Conservation (phyloP, 2,797 vertebrate genomes). For the Esox masquinongy region DNA sequence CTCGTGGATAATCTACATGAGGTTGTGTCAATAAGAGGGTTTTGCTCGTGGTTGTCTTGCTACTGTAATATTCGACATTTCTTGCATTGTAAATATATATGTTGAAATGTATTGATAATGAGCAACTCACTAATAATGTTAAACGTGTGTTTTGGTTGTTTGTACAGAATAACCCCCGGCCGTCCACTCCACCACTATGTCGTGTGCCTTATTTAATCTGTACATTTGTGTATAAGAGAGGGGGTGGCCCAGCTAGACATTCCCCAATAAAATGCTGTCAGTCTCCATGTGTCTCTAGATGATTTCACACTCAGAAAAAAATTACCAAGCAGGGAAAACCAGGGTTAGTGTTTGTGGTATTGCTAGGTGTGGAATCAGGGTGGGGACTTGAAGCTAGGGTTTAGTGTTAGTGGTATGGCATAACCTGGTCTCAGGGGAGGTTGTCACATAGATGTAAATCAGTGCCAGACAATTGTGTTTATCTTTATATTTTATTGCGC, state of each 20-base stretch:
- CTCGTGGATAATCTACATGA: neutral
- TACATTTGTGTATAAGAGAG: constrained; percentile 70
- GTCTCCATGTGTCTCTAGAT: constrained; percentile 28
- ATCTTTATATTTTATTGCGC: no score
- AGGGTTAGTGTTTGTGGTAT: neutral
- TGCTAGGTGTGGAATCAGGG: neutral
- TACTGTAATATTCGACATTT: neutral
- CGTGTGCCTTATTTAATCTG: constrained; percentile 88
- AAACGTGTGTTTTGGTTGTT: constrained; percentile 51
- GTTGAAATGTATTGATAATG: constrained; percentile 42
- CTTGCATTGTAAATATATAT: constrained; percentile 47
- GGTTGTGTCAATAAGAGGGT: neutral
- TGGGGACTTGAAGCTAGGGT: neutral
- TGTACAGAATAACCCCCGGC: constrained; percentile 64
- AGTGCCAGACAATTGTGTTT: no score
- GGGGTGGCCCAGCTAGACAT: constrained; percentile 76
- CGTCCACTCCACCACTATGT: constrained; percentile 77
- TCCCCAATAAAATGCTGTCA: constrained; percentile 75
- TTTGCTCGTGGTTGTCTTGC: constrained; percentile 6
- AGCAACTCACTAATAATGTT: constrained; percentile 45
- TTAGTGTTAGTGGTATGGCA: no score
- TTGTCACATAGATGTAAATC: no score
- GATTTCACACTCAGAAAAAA: neutral
- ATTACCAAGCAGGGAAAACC: neutral
- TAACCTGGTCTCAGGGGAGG: no score